phyloP scores from a whole-genome alignment of 2,888 invertebrate genomes.

The Gisinianus flammeolus region DNA sequence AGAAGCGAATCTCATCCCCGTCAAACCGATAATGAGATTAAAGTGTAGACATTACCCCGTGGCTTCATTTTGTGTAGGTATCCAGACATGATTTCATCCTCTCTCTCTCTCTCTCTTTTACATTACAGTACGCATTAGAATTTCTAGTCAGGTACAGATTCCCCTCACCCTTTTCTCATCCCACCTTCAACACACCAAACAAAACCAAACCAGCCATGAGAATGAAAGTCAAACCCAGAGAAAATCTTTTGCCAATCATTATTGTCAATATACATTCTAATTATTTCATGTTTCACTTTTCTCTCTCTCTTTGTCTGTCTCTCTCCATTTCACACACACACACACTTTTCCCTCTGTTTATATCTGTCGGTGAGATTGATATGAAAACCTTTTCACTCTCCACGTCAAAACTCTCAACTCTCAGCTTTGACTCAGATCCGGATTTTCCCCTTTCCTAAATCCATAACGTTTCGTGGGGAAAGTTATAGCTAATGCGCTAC shows the following conservation, averaged over 20 bases:
- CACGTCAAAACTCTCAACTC: too few species aligned
- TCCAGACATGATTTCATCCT: neutral
- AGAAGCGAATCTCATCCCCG: neutral
- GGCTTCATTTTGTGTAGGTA: constrained; percentile 1
- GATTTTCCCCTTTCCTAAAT: too few species aligned
- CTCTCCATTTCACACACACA: neutral
- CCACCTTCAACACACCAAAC: too few species aligned
- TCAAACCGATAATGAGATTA: constrained; percentile 9
- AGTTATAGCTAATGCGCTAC: too few species aligned
- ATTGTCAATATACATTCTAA: constrained; percentile 11
- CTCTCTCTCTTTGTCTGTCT: neutral
- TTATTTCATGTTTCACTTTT: constrained; percentile 6
- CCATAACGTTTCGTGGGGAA: too few species aligned
- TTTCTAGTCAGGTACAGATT: constrained; percentile 8
- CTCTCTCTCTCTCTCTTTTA: neutral
- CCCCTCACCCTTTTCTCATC: too few species aligned
- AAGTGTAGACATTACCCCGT: neutral
- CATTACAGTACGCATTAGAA: too few species aligned
- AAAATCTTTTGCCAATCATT: neutral
- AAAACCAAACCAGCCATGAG: too few species aligned
- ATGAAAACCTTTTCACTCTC: neutral
- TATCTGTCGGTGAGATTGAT: too few species aligned
- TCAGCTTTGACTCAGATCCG: too few species aligned
- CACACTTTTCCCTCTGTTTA: neutral
- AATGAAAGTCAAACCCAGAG: constrained; percentile 4